Percentiles rank a stretch among this genome's conserved stretches.
Evolutionary conservation across 2,797 vertebrate species (phyloP).

Genomic region (Takifugu ocellatus): DNA sequence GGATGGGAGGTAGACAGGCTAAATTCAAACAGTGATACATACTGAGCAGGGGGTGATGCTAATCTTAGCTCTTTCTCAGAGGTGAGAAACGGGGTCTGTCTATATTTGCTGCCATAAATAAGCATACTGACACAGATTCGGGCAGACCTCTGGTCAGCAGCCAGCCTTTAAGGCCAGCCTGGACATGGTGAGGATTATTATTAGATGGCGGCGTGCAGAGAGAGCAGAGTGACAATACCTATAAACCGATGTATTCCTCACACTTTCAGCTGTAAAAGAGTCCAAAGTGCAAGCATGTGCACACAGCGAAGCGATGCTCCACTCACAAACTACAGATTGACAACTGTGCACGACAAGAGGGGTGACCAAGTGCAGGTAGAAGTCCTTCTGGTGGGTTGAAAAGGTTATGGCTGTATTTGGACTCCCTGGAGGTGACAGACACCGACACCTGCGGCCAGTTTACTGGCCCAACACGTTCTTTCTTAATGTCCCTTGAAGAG

Average conservation of each 20-base stretch:
- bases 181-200: conserved; percentile 46
- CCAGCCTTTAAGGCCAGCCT: conserved; percentile 42
- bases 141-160: conserved; percentile 56
- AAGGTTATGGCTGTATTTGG: conserved; percentile 61
- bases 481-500: conserved; percentile 42
- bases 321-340: conserved; percentile 41
- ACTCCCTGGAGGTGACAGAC: conserved; percentile 68
- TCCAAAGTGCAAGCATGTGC: conserved; percentile 42
- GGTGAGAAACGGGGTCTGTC: conserved; percentile 72
- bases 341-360: conserved; percentile 35
- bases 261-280: conserved; percentile 29
- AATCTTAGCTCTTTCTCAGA: conserved; percentile 75
- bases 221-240: conserved; percentile 47
- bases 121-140: conserved; percentile 73
- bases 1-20: conserved; percentile 53
- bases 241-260: conserved; percentile 51
- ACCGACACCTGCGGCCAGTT: conserved; percentile 73
- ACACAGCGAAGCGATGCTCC: conserved; percentile 8
- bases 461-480: conserved; percentile 35
- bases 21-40: conserved; percentile 67
- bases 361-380: conserved; percentile 47
- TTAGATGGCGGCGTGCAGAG: conserved; percentile 44
- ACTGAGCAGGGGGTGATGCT: conserved; percentile 66
- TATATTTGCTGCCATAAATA: conserved; percentile 79
- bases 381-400: conserved; percentile 44